Base-by-base conservation (phyloP, 2,113 vertebrate species). In the Alethe diademata region DNA sequence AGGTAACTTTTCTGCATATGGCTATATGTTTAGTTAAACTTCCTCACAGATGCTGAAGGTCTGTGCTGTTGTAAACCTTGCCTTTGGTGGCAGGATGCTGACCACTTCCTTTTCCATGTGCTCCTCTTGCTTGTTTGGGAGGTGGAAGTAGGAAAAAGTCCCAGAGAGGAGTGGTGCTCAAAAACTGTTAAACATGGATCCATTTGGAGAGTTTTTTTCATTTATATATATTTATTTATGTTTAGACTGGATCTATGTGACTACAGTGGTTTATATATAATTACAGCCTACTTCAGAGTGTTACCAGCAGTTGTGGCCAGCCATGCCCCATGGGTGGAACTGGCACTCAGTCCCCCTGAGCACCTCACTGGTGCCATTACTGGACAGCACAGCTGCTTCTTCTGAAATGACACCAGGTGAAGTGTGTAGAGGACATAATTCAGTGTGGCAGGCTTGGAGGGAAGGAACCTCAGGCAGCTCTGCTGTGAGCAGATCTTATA, bases 201-300 rank as follows among this genome's bases (percentile, higher is more conserved):
- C 23, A 5, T 57, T 90, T 86, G 74, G 70, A 65, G 58, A 72
- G 3, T 24, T 65, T 93, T 24, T 96, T 90, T 93, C 64, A 93
- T 97, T 97, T 93, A 48, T 96, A 82, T 95, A 48, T 97, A 87
- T 97, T 96, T 96, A 88, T 95, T 96, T 96, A 88, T 95, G 92
- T 97, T 97, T 88, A 97, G 90, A 78, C 8, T 78, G 94, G 87
- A 96, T 96, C 93, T 97, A 56, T 92, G 95, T 20, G 84, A 96
- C 92, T 96, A 9, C 23, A 58, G 89, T 93, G 88, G 94, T 93
- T 97, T 96, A 87, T 78, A 58, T 96, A 45, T 94, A 97, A 97
- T 97, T 95, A 84, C 87, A 97, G 88, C 84, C 86, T 96, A 22
- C 93, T 90, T 33, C 40, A 7, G 9, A 47, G 88, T 88, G 73